Percentiles rank a stretch among this genome's conserved stretches.
Evolutionary conservation across 2,797 vertebrate genomes (phyloP).

Genomic region (Hydrophis major): DNA sequence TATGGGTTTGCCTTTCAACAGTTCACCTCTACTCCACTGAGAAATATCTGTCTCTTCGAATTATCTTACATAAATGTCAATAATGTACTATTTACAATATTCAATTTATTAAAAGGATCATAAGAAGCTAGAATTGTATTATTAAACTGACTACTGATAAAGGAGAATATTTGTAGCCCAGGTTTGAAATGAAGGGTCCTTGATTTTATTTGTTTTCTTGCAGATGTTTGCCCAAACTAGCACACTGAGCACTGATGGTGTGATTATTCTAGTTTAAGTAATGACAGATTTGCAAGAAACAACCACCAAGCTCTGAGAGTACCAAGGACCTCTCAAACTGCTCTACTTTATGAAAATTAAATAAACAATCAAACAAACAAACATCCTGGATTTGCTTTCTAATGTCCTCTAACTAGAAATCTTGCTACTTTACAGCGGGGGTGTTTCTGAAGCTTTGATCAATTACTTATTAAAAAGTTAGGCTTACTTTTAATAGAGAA

Average conservation of each 20-base stretch:
- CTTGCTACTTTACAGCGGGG: background rate
- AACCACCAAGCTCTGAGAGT: background rate
- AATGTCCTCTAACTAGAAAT: background rate
- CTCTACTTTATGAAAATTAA: background rate
- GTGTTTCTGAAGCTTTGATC: background rate
- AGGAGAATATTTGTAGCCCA: background rate
- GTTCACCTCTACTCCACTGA: background rate
- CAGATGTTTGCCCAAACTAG: background rate
- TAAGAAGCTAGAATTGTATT: background rate
- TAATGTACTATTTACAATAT: background rate
- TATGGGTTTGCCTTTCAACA: background rate
- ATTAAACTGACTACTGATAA: background rate
- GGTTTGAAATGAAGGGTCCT: background rate
- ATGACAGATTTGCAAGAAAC: background rate
- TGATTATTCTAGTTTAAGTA: background rate
- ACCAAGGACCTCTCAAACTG: background rate
- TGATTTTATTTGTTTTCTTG: background rate
- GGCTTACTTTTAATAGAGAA: constrained; percentile 30
- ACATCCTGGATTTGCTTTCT: background rate
- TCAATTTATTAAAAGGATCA: background rate
- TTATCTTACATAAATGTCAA: background rate
- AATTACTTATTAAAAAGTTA: background rate
- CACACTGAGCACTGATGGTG: background rate
- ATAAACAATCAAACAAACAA: background rate
- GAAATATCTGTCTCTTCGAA: background rate